Base-by-base conservation (phyloP, 2,797 vertebrate species). In the Trematomus bernacchii region DNA sequence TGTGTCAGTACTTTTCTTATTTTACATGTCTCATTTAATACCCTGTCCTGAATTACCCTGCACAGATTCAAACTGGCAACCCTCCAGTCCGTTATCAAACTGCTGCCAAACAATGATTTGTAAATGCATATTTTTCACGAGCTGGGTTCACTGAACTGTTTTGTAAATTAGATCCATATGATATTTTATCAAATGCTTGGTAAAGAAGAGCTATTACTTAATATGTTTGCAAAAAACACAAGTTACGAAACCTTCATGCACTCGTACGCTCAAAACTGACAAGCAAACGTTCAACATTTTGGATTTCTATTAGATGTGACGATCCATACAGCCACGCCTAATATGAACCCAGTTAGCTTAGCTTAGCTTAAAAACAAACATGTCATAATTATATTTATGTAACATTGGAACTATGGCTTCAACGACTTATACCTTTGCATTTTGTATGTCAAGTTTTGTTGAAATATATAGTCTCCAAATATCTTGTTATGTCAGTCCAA, bases 1-100 rank as follows among this genome's bases (percentile, higher is more conserved):
- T 27, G 16, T 27, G 42, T 66, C 44, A 12, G n/a, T 42, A 14
- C 23, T 66, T 42, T 14, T 23, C 23, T 51, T 30, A 10, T 40
- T 57, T 10, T 55, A 21, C 30, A 15, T 42, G 57, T 69, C 46
- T 84, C 46, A 68, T 53, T 71, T 50, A 67, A 18, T 63, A 62
- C 15, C 59, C 8, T 11, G 1, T 37, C 16, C 47, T 54, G 7
- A 61, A 51, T 40, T 75, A 74, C 73, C 27, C 43, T 61, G 37
- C 63, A 33, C 21, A 42, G 40, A 77, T 44, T 77, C 55, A 77
- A 79, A 62, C 69, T 85, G 79, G 79, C 79, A 74, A 76, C 60
- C 21, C 46, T 89, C 73, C 83, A 74, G 76, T 72, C 21, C 4
- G 10, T 77, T 33, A 40, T 54, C 47, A 19, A 52, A 4, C 51